Base-by-base conservation (phyloP, 2,113 vertebrate species). In the Electrona antarctica region DNA sequence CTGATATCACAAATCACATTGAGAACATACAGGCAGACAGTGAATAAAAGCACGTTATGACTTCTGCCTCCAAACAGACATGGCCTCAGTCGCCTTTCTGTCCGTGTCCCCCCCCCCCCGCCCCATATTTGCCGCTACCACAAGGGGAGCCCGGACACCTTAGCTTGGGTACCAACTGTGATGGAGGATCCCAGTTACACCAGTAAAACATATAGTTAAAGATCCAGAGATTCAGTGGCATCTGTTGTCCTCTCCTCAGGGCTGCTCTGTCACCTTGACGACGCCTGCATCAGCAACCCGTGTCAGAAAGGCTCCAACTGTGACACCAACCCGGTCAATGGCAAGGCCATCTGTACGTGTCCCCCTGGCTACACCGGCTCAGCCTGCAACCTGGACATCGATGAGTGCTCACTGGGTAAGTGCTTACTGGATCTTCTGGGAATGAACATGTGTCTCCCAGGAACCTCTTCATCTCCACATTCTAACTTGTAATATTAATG, bases 251-350 rank as follows among this genome's bases (percentile, higher is more conserved):
- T 41, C 50, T 57, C 45, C 14, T 13, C 82, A 99, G 97, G 98
- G 67, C 84, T 99, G 76, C 91, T 99, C 10, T 99, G 98, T 84
- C 98, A 98, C 88, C 93, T 99, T 0, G 93, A 97, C 0, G 97
- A 99, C 0, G 97, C 98, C 2, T 99, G 98, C 81, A 98, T 99
- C 92, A 99, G 97, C 87, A 98, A 98, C 67, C 98, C 98, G 0
- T 98, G 98, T 89, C 98, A 98, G 0, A 97, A 98, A 74, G 97
- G 97, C 52, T 97, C 96, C 81, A 98, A 98, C 93, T 99, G 97
- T 0, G 97, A 98, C 90, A 99, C 98, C 69, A 99, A 99, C 89
- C 98, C 98, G 0, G 96, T 99, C 75, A 99, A 97, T 0, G 98
- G 98, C 76, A 99, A 96, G 75, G 97, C 97, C 52, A 98, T 99